These are phyloP conservation scores for Drosophila mercatorum DNA, from an alignment of 2,888 invertebrate species.

Conservation along the genomic window DNA sequence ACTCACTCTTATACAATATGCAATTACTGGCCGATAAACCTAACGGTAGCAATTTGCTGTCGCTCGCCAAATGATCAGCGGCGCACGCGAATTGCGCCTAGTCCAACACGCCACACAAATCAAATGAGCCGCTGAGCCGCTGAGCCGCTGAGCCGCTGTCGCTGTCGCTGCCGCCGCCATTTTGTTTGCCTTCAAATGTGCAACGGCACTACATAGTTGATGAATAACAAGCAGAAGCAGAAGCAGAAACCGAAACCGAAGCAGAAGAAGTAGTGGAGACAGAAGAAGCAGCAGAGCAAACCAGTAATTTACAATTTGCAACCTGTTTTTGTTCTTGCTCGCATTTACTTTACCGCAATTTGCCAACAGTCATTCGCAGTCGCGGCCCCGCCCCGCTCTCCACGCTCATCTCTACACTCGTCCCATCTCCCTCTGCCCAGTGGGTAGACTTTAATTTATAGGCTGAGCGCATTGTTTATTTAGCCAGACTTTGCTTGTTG, in stretches of 20 bases:
- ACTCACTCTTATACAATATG: conserved; percentile 1
- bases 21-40: conserved; percentile 33
- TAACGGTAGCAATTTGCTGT: conserved; percentile 67
- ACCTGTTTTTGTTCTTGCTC: conserved; percentile 27
- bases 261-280: neutral
- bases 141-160: conserved; percentile 46
- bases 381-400: neutral
- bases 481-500: conserved; percentile 1
- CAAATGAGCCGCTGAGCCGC: conserved; percentile 58
- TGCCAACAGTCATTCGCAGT: conserved; percentile 30
- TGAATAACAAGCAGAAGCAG: conserved; percentile 8
- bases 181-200: conserved; percentile 74
- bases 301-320: conserved; percentile 55
- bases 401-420: neutral
- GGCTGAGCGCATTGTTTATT: conserved; percentile 49
- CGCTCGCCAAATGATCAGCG: conserved; percentile 77
- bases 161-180: conserved; percentile 55
- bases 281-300: conserved; percentile 7
- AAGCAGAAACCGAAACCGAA: neutral
- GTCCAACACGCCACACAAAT: conserved; percentile 47
- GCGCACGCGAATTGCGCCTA: conserved; percentile 55
- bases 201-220: conserved; percentile 40
- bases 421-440: neutral
- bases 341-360: conserved; percentile 68
- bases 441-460: conserved; percentile 59